Evolutionary conservation across 1,140 invertebrate species (phyloP).

Genomic region (Drosophila malerkotliana): DNA sequence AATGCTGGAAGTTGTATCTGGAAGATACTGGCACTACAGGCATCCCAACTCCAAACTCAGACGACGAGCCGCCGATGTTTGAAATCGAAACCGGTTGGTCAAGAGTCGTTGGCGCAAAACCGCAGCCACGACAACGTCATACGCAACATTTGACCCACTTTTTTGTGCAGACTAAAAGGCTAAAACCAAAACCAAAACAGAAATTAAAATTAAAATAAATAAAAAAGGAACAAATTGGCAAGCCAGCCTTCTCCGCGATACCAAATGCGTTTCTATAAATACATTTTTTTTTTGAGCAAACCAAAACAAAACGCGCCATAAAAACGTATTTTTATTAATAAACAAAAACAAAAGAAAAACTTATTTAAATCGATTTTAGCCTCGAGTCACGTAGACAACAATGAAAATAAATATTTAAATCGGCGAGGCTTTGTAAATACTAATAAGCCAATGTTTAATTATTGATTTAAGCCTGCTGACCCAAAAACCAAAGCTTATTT

Average conservation of each 20-base stretch:
- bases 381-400: conserved; percentile 11
- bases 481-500: conserved; percentile 31
- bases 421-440: conserved; percentile 26
- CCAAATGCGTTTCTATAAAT: conserved; percentile 44
- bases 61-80: conserved; percentile 49
- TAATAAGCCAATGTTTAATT: conserved; percentile 35
- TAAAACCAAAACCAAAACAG: conserved; percentile 23
- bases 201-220: conserved; percentile 38
- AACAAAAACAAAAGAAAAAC: conserved; percentile 30
- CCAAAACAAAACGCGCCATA: conserved; percentile 5
- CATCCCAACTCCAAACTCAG: conserved; percentile 43
- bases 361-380: conserved; percentile 29
- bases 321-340: conserved; percentile 13
- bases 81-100: conserved; percentile 64
- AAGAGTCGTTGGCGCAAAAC: conserved; percentile 31
- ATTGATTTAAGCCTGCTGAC: conserved; percentile 25
- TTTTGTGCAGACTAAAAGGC: conserved; percentile 35
- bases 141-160: conserved; percentile 77
- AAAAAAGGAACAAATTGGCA: conserved; percentile 57
- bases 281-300: conserved; percentile 26
- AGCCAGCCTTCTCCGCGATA: conserved; percentile 45
- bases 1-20: conserved; percentile 25
- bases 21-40: conserved; percentile 38
- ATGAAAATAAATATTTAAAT: conserved; percentile 14
- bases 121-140: conserved; percentile 43